phyloP scores from a whole-genome alignment of 2,797 vertebrate species.

The Protonibea diacanthus region DNA sequence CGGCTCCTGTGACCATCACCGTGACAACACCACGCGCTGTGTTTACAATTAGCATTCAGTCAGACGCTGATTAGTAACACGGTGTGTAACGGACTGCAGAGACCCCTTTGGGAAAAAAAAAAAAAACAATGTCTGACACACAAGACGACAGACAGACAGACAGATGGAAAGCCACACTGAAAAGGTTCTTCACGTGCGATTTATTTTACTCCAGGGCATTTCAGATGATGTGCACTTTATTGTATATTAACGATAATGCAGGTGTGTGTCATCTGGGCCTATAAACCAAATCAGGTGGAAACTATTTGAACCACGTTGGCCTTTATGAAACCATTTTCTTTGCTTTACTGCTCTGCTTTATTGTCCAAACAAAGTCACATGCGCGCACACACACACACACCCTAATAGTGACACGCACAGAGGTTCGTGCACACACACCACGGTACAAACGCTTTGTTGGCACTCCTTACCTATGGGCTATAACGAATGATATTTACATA shows the following conservation, averaged over 20 bases:
- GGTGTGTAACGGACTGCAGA: slow-evolving; percentile 40
- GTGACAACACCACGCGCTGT: slow-evolving; percentile 68
- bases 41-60: slow-evolving; percentile 73
- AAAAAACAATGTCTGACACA: background rate
- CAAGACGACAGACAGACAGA: background rate
- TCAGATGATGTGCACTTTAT: slow-evolving; percentile 19
- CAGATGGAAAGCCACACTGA: background rate
- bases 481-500: slow-evolving; percentile 75
- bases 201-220: slow-evolving; percentile 31
- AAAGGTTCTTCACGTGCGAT: slow-evolving; percentile 19
- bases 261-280: slow-evolving; percentile 49
- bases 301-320: slow-evolving; percentile 55
- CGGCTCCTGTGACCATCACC: slow-evolving; percentile 53
- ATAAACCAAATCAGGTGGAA: slow-evolving; percentile 70
- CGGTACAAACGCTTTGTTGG: slow-evolving; percentile 12
- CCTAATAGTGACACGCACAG: background rate
- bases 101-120: background rate
- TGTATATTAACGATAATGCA: slow-evolving; percentile 52
- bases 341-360: slow-evolving; percentile 62
- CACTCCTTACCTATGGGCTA: slow-evolving; percentile 36
- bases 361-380: slow-evolving; percentile 48
- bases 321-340: slow-evolving; percentile 61
- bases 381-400: background rate
- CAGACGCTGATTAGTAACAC: slow-evolving; percentile 45
- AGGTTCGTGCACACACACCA: background rate